These are phyloP conservation scores for Periphyllus acericola DNA, from an alignment of 2,888 invertebrate species.

Conservation along the genomic window DNA sequence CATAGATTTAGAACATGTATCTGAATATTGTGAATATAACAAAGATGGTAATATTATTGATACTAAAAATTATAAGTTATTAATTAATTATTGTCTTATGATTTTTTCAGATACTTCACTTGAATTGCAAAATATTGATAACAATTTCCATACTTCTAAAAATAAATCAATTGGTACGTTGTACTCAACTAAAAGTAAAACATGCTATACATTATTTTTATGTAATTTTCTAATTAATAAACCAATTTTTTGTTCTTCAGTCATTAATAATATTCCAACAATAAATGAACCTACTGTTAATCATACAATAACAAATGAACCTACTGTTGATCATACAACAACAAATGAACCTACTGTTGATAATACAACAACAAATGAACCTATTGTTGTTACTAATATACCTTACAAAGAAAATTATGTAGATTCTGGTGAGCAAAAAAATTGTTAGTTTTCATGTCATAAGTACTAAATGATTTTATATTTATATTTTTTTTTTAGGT, in stretches of 20 bases:
- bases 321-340: too few species aligned
- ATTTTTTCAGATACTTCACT: constrained; percentile 13
- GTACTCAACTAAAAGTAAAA: not conserved
- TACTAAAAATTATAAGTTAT: not conserved
- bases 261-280: not conserved
- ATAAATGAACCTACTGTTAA: not conserved
- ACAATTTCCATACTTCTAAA: not conserved
- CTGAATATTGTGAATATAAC: constrained; percentile 12
- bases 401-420: not conserved
- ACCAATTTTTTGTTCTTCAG: not conserved
- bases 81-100: not conserved
- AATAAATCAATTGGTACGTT: not conserved
- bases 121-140: not conserved
- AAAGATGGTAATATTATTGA: constrained; percentile 20
- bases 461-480: not conserved
- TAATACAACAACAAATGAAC: too few species aligned
- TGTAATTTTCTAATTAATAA: not conserved
- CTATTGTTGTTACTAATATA: not conserved
- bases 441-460: not conserved
- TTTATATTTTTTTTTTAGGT: not conserved
- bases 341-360: too few species aligned
- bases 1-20: constrained; percentile 24
- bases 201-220: not conserved
- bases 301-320: too few species aligned
- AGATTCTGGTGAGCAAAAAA: not conserved